Base-by-base conservation (phyloP, 30 jellyfish, hydroid and myxozoan genomes). In the Cassiopea xamachana region DNA sequence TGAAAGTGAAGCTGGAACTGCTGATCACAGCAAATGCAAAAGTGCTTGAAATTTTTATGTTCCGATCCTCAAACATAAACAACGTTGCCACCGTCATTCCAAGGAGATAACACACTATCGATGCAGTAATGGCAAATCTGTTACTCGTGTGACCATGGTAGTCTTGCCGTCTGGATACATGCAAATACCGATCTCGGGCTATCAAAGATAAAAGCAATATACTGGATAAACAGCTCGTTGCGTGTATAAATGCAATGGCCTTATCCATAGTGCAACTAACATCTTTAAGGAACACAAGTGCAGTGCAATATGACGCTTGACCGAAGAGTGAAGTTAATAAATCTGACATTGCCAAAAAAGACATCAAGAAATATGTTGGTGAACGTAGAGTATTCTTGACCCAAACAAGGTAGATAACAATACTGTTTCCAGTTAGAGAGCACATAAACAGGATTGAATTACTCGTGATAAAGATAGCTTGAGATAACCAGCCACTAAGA, bases 331-430 rank as follows among this genome's bases (percentile, higher is more conserved):
- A 88, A 14, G 97, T 79, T 55, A 78, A 1, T n/a, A 91, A 49
- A 69, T 91, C 97, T 72, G 97, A 91, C 74, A 75, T 16, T 1
- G 97, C 97, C 81, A 91, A 51, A 15, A 81, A 87, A 2, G 86
- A 79, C 60, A 91, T 48, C 60, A 91, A 81, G 83, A 45, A 68
- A 60, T 79, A 79, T 18, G 92, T 83, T 44, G 97, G 93, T 16
- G 83, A 43, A 2, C 70, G 82, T 5, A 91, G 78, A 17, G 79
- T 67, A 43, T 27, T 78, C 46, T 81, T 75, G n/a, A 18, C 75
- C 60, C 73, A 49, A 2, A 91, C 93, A 2, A 91, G 94, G 84
- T 61, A 91, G 69, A 91, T 67, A 7, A 84, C 93, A 12, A 83
- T 73, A 15, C 82, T 39, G 81, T 90, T 90, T 4, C 97, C 97